A percentile compares a stretch with the other conserved stretches of the same genome.
phyloP scores from a whole-genome alignment of 2,888 invertebrate genomes.

The Morinoia aosen region DNA sequence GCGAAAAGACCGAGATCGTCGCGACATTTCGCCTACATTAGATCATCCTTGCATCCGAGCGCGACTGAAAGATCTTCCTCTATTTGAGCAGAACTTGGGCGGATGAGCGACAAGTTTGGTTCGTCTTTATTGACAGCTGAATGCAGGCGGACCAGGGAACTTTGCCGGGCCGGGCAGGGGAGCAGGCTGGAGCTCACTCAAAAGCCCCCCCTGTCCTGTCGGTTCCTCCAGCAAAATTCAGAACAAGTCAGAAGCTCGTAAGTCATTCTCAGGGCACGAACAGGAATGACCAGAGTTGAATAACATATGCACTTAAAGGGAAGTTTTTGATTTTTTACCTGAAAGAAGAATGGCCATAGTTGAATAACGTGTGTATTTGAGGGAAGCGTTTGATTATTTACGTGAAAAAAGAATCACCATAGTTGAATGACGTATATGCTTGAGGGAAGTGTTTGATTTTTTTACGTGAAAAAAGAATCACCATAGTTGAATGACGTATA shows the following conservation, averaged over 20 bases:
- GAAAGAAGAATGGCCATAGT: too few relatives aligned
- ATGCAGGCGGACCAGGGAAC: background rate
- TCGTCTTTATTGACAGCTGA: constrained; percentile 10
- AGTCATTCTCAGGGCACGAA: background rate
- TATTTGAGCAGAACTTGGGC: background rate
- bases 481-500: too few relatives aligned
- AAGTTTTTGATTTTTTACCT: too few relatives aligned
- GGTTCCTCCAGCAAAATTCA: background rate
- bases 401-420: too few relatives aligned
- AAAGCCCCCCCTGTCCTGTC: background rate
- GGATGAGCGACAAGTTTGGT: background rate
- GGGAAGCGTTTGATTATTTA: too few relatives aligned
- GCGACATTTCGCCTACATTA: background rate
- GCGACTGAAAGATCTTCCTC: background rate
- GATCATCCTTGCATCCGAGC: background rate
- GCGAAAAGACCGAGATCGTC: background rate
- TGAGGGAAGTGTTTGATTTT: too few relatives aligned
- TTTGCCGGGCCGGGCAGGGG: background rate
- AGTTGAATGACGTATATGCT: too few relatives aligned
- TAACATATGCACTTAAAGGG: too few relatives aligned
- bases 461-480: too few relatives aligned
- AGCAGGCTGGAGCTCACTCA: background rate
- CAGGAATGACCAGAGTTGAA: too few relatives aligned
- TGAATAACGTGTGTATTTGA: too few relatives aligned
- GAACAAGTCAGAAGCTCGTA: background rate